These are phyloP conservation scores for Ennomos erosarius DNA, from an alignment of 2,888 invertebrate species.

Conservation along the genomic window DNA sequence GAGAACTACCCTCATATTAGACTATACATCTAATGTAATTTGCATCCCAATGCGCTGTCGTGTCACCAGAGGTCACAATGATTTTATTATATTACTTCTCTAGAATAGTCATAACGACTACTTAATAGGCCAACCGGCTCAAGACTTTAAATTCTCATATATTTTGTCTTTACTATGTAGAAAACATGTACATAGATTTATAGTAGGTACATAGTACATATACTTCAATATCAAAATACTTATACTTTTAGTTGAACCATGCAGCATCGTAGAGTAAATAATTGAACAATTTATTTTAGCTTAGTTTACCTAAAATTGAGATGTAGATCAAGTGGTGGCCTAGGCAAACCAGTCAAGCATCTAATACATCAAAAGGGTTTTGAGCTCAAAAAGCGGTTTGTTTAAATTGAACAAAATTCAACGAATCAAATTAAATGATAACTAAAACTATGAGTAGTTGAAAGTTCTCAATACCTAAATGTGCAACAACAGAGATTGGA, in stretches of 20 bases:
- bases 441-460: conserved; percentile 14
- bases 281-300: conserved; percentile 18
- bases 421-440: conserved; percentile 20
- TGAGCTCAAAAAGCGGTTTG: conserved; percentile 8
- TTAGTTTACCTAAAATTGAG: conserved; percentile 17
- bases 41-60: conserved; percentile 57
- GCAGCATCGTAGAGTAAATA: not conserved
- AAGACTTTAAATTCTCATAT: conserved; percentile 3
- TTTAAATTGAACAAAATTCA: conserved; percentile 5
- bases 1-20: no score
- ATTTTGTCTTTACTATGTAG: conserved; percentile 3
- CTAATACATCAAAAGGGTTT: conserved; percentile 13
- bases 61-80: conserved; percentile 48
- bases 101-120: conserved; percentile 15
- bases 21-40: conserved; percentile 56
- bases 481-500: conserved; percentile 31
- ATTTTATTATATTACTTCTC: conserved; percentile 43
- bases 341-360: conserved; percentile 18
- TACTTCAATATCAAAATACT: no score
- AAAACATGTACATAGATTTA: conserved; percentile 20
- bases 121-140: no score
- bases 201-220: no score
- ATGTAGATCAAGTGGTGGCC: conserved; percentile 19
- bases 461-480: conserved; percentile 20
- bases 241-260: conserved; percentile 1